Evolutionary conservation across 2,113 vertebrate species (phyloP), one percentile per base, ranked within the genome.

Genomic region (Oncorhynchus keta): DNA sequence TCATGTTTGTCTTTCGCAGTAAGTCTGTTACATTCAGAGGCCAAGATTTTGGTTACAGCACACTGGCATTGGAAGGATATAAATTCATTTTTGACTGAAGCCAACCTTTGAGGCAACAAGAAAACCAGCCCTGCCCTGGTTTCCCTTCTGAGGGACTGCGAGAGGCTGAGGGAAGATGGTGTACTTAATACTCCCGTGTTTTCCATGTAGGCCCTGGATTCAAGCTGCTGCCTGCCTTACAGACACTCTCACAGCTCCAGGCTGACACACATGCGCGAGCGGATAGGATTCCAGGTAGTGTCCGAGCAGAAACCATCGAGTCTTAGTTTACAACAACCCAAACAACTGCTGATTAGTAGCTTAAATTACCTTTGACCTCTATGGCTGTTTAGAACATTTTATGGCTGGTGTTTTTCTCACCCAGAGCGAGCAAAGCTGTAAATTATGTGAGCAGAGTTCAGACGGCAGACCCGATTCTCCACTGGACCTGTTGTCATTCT

Each of bases 171-270:
- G 24, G 68, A 16, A 66, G 67, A 70, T 14, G 22, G 59, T 70
- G 9, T 57, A 49, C 70, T 20, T 28, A 39, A 61, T 45, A 32
- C 32, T 68, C 5, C 9, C 71, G 14, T 79, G 62, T 76, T 65
- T 28, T 9, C 4, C 39, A 28, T 62, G 61, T 74, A 68, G 28
- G 28, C 35, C 14, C n/a, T 9, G 5, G 48, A 66, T 68, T 64
- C 84, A 80, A 80, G 85, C 74, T 80, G 78, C 66, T 83, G 74
- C 82, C 77, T 66, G 86, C 59, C 78, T 30, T 48, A 7, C 68
- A 45, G 28, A 70, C 75, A 59, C 51, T 35, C 30, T 49, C 71
- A 59, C 51, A 48, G 78, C 70, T 68, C 51, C 61, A 35, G 22
- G 20, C 24, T 72, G 30, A 6, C 35, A 51, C n/a, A 0, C 13